A percentile compares a stretch with the other conserved stretches of the same genome.
Conservation (phyloP, 2,888 invertebrate species). For the Conops quadrifasciatus region DNA sequence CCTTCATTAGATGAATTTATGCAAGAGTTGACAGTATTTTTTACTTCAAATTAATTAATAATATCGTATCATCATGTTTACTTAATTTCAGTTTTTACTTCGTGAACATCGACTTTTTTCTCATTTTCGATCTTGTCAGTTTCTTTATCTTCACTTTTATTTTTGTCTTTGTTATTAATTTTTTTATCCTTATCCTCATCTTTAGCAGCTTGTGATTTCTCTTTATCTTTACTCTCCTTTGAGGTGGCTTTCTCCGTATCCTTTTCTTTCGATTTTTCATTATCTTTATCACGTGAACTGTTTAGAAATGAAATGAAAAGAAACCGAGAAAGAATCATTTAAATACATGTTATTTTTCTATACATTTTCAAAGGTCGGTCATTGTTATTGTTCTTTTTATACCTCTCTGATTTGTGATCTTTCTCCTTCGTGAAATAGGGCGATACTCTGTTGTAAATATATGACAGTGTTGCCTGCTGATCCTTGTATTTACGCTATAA, state of each 20-base stretch:
- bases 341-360: too few species aligned
- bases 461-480: constrained; percentile 52
- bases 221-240: constrained; percentile 43
- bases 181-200: constrained; percentile 30
- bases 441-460: constrained; percentile 54
- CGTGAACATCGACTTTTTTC: constrained; percentile 28
- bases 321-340: neutral
- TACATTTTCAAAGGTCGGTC: too few species aligned
- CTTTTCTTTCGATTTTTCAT: constrained; percentile 42
- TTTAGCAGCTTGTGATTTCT: constrained; percentile 41
- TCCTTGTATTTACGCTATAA: constrained; percentile 56
- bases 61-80: too few species aligned
- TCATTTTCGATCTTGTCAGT: constrained; percentile 38
- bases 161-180: constrained; percentile 35
- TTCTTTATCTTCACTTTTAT: constrained; percentile 32
- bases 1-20: too few species aligned
- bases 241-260: constrained; percentile 35
- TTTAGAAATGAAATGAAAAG: neutral
- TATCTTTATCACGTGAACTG: constrained; percentile 49
- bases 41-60: neutral
- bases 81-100: constrained; percentile 21
- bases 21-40: neutral
- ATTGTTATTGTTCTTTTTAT: too few species aligned
- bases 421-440: constrained; percentile 53
- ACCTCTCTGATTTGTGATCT: constrained; percentile 48